These are phyloP conservation scores for Orthosia gothica DNA, from an alignment of 2,888 invertebrate species.

Conservation along the genomic window DNA sequence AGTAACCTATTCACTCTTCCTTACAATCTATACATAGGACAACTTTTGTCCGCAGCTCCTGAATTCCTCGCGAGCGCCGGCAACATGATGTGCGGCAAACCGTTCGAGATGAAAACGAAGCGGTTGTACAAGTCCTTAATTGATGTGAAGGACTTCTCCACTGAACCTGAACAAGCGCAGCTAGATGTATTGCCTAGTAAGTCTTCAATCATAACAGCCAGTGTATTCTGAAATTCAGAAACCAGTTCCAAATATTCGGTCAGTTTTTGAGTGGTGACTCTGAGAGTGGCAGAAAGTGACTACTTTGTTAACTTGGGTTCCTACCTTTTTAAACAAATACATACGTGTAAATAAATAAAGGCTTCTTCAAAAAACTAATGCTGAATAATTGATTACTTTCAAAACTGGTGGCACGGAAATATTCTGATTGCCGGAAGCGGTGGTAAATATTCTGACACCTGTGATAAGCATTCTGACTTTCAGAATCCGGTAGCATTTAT, in stretches of 20 bases:
- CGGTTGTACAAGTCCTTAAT: constrained; percentile 87
- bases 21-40: not conserved
- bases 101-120: constrained; percentile 84
- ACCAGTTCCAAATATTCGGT: not conserved
- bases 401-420: too few species aligned
- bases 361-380: too few species aligned
- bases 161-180: constrained; percentile 84
- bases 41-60: constrained; percentile 75
- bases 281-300: too few species aligned
- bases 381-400: too few species aligned
- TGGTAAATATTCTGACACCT: not conserved
- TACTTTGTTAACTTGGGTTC: too few species aligned
- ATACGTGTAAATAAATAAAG: too few species aligned
- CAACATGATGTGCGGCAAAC: constrained; percentile 92
- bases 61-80: constrained; percentile 91
- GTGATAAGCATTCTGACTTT: not conserved
- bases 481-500: not conserved
- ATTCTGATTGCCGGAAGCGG: too few species aligned
- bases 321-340: too few species aligned
- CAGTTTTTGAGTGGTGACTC: too few species aligned
- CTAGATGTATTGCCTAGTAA: constrained; percentile 90
- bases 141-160: constrained; percentile 83
- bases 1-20: not conserved
- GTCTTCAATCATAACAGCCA: constrained; percentile 59
- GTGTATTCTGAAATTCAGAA: not conserved